These are phyloP conservation scores for Thamnophis sirtalis DNA, from an alignment of 2,113 vertebrate genomes.

Conservation along the genomic window DNA sequence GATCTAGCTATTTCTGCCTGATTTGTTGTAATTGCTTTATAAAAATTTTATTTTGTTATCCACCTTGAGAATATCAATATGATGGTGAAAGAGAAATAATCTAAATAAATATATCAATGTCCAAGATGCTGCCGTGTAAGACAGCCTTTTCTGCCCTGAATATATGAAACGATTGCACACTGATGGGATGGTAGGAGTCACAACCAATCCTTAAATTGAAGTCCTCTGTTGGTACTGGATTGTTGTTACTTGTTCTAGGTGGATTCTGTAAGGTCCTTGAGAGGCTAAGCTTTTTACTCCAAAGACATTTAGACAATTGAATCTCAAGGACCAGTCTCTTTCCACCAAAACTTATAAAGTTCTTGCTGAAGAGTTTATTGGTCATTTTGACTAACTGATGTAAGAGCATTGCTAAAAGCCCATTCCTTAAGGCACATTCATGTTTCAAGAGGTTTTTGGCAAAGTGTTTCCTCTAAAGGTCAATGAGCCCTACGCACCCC, in stretches of 20 bases:
- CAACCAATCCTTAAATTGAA: neutral
- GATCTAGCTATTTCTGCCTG: conserved; percentile 1
- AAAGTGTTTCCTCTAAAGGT: neutral
- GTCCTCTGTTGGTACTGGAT: neutral
- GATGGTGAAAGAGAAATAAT: conserved; percentile 18
- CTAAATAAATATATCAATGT: neutral
- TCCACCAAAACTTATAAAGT: neutral
- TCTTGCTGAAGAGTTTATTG: neutral
- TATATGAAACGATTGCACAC: neutral
- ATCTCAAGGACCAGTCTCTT: neutral
- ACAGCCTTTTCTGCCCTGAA: neutral
- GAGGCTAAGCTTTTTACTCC: neutral
- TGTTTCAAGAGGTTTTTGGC: neutral
- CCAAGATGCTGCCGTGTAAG: neutral
- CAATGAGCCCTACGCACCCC: neutral
- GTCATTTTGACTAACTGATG: too few relatives aligned
- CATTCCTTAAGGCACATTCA: neutral
- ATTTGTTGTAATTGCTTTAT: conserved; percentile 25
- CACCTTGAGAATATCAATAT: conserved; percentile 1
- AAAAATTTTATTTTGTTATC: conserved; percentile 12
- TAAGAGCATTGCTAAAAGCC: neutral
- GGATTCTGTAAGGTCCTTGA: neutral
- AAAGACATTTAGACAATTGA: neutral
- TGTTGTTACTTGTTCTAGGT: neutral
- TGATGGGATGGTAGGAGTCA: neutral